Evolutionary conservation across 2,113 vertebrate species (phyloP).

Genomic region (Saguinus imperator): DNA sequence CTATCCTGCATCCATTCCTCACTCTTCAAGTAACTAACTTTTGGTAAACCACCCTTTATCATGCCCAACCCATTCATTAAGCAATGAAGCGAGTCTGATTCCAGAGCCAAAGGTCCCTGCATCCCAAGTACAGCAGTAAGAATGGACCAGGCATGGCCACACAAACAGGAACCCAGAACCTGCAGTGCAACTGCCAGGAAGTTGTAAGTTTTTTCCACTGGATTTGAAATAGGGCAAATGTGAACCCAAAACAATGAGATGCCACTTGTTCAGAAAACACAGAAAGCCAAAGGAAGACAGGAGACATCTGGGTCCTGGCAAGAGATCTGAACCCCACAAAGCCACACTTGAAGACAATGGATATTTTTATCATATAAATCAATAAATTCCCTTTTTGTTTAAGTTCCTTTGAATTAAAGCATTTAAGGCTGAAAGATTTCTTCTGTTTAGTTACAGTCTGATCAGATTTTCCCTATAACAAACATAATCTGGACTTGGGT

Average conservation of each 20-base stretch:
- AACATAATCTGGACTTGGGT: no score
- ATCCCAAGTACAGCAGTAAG: not conserved
- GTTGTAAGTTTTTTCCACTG: not conserved
- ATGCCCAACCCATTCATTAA: not conserved
- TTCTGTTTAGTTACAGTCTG: no score
- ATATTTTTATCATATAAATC: no score
- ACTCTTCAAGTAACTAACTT: not conserved
- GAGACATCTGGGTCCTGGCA: no score
- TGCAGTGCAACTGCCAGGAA: not conserved
- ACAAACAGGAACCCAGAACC: not conserved
- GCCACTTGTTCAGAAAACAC: not conserved
- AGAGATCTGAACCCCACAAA: no score
- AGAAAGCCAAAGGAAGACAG: not conserved
- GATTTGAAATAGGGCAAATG: not conserved
- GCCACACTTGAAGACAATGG: no score
- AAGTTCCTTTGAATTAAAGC: no score
- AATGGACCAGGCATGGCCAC: not conserved
- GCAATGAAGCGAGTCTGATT: not conserved
- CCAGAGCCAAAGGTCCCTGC: not conserved
- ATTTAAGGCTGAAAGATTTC: no score
- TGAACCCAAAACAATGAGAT: not conserved
- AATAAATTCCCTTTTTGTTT: no score
- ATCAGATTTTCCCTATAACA: no score
- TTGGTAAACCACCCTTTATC: not conserved
- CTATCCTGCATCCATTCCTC: not conserved